Evolutionary conservation across 2,797 vertebrate species (phyloP), one percentile per base, ranked within the genome.

Genomic region (Sebastes nivosus): DNA sequence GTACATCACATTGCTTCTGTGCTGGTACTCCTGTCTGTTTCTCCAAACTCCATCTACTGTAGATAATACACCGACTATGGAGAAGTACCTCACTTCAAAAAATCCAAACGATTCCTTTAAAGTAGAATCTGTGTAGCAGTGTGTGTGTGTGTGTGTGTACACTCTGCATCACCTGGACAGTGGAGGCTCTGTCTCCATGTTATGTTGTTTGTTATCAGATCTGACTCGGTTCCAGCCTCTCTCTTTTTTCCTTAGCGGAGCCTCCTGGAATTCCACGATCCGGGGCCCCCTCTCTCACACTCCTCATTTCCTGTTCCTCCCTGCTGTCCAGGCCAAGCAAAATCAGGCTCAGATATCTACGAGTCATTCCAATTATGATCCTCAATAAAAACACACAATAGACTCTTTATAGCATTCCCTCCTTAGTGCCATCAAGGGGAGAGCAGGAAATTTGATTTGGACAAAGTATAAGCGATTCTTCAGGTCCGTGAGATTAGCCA

Each of bases 301-400:
- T 29, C 70, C 79, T 87, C 72, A 81, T 81, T 87, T 90, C 88
- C 87, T 84, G 36, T 75, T 69, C 66, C 80, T 72, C 69, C 82
- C 65, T 70, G 38, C 67, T 14, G 65, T 63, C 54, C 46, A 50
- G 7, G 46, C 74, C 81, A 74, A 78, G 52, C 36, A 34, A 69
- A 86, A 86, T 77, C 63, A 72, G 30, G 50, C 74, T 82, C 50
- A 20, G 7, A 74, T 80, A 72, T 29, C 75, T 79, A 18, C 13
- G 20, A 81, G 61, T 60, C 71, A 63, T 63, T 73, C 42, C 46
- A 73, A 63, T 82, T 64, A 60, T 24, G 66, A 57, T 66, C 58
- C 67, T 72, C 80, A 72, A 78, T 85, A 64, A 81, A 46, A 77
- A 85, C 54, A 16, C 50, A 81, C 63, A 86, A 27, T 65, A 16